Conservation (phyloP, 2,888 invertebrate genomes). For the Eledone cirrhosa region DNA sequence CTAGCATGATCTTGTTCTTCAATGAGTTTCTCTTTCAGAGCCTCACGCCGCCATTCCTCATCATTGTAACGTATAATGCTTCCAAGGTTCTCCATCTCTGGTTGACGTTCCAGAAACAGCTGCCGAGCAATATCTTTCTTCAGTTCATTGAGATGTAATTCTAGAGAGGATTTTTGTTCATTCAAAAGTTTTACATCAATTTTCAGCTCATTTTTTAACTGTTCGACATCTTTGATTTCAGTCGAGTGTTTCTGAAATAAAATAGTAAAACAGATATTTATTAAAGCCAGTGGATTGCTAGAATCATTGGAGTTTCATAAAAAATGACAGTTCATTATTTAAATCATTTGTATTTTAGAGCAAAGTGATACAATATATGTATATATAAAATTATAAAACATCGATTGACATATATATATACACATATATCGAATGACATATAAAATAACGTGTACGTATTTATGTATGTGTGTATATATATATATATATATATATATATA, state of each 20-base stretch:
- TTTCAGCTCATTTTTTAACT: slow-evolving; percentile 32
- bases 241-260: background rate
- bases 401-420: no score
- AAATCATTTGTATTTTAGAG: no score
- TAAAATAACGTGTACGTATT: no score
- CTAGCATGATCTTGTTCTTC: slow-evolving; percentile 58
- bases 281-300: no score
- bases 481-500: no score
- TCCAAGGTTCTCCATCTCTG: slow-evolving; percentile 47
- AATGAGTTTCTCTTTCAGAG: slow-evolving; percentile 51
- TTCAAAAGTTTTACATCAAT: slow-evolving; percentile 36
- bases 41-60: slow-evolving; percentile 40
- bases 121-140: slow-evolving; percentile 35
- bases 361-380: no score
- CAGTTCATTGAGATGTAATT: slow-evolving; percentile 32
- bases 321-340: no score
- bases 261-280: background rate
- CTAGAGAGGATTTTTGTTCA: slow-evolving; percentile 36
- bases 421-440: no score
- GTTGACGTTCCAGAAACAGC: slow-evolving; percentile 38
- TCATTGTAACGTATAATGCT: slow-evolving; percentile 33
- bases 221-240: slow-evolving; percentile 36
- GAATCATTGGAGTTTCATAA: no score
- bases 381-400: no score
- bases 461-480: no score